These are phyloP conservation scores for Drosophila truncata DNA, from an alignment of 1,140 invertebrate genomes.

Conservation along the genomic window DNA sequence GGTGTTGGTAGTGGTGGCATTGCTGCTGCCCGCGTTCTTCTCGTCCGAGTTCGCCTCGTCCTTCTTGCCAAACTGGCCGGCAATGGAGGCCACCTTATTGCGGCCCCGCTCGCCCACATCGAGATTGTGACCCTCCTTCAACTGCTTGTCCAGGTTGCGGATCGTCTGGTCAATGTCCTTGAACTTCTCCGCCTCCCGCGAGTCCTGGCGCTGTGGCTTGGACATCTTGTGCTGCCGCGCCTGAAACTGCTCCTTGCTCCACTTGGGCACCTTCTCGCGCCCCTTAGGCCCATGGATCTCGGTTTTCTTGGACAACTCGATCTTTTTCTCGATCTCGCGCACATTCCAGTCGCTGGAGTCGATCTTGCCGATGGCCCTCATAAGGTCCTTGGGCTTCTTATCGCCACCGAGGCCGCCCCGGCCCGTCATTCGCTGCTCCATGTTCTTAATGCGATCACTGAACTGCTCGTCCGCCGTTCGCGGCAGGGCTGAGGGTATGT, in stretches of 20 bases:
- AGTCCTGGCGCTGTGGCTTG: constrained; percentile 87
- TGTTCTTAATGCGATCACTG: constrained; percentile 89
- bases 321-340: constrained; percentile 95
- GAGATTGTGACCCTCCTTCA: constrained; percentile 91
- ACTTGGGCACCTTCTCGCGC: constrained; percentile 94
- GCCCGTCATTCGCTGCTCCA: constrained; percentile 88
- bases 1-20: constrained; percentile 57
- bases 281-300: constrained; percentile 88
- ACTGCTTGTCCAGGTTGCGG: constrained; percentile 91
- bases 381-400: constrained; percentile 94
- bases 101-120: constrained; percentile 89
- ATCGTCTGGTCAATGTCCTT: constrained; percentile 92
- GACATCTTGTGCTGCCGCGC: constrained; percentile 92
- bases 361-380: constrained; percentile 95
- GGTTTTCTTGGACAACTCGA: constrained; percentile 91
- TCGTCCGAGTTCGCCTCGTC: constrained; percentile 87
- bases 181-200: constrained; percentile 87
- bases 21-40: constrained; percentile 79
- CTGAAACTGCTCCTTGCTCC: constrained; percentile 95
- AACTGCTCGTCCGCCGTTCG: constrained; percentile 89
- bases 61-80: constrained; percentile 91
- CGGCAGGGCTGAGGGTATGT: constrained; percentile 87
- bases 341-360: constrained; percentile 97
- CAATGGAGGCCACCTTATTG: constrained; percentile 95
- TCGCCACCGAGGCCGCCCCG: constrained; percentile 86